Evolutionary conservation across 2,797 vertebrate genomes (phyloP).

Genomic region (Mus spretus): DNA sequence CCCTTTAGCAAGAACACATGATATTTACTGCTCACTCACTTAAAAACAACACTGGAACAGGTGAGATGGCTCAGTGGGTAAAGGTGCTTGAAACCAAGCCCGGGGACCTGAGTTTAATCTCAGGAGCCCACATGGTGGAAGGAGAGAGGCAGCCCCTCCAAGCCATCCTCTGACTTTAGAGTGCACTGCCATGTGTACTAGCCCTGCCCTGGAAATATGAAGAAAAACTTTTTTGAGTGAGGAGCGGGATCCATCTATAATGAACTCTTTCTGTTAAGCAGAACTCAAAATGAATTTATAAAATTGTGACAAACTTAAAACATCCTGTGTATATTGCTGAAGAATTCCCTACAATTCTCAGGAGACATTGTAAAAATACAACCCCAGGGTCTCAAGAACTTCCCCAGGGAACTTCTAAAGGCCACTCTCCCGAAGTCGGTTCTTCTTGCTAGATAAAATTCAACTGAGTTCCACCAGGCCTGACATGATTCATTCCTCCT

Average conservation of each 20-base stretch:
- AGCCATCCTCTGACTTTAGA: not conserved
- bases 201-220: not conserved
- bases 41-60: not conserved
- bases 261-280: not conserved
- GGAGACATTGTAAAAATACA: not conserved
- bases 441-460: not conserved
- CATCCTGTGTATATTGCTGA: not conserved
- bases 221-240: not conserved
- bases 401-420: not conserved
- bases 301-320: not conserved
- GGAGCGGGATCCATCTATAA: not conserved
- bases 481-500: not conserved
- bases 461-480: not conserved
- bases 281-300: conserved; percentile 45
- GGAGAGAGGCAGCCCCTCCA: not conserved
- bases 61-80: too few species aligned
- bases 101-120: not conserved
- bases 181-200: not conserved
- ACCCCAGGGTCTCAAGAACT: not conserved
- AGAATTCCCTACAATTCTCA: conserved; percentile 28
- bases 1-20: conserved; percentile 1
- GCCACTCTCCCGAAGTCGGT: not conserved
- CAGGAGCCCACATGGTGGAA: not conserved
- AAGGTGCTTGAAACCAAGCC: not conserved
- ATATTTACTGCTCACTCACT: not conserved